phyloP scores from a whole-genome alignment of 2,797 vertebrate species.

The Spondyliosoma cantharus region DNA sequence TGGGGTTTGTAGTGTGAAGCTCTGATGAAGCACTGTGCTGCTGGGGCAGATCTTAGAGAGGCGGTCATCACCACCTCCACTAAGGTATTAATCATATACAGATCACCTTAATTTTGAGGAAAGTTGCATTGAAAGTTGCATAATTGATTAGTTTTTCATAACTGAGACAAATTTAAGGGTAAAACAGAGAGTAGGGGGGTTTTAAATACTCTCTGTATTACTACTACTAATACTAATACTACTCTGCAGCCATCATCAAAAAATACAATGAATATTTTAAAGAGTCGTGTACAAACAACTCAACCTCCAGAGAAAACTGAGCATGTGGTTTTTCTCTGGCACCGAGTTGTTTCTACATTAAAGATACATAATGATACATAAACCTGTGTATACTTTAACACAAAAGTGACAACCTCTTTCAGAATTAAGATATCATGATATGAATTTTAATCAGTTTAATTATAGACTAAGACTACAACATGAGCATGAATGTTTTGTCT shows the following conservation, averaged over 20 bases:
- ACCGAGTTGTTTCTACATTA: too few relatives aligned
- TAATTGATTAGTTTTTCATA: neutral
- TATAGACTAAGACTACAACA: neutral
- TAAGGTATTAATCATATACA: neutral
- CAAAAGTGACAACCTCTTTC: neutral
- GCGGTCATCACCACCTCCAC: neutral
- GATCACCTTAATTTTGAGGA: neutral
- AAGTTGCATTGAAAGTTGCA: neutral
- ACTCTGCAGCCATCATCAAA: neutral
- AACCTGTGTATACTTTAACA: neutral
- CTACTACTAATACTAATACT: too few relatives aligned
- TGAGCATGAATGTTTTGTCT: neutral
- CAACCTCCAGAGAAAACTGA: too few relatives aligned
- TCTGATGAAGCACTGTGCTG: neutral
- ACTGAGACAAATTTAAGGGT: neutral
- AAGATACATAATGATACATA: neutral
- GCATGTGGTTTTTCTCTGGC: too few relatives aligned
- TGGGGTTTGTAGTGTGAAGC: neutral
- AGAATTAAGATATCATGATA: neutral
- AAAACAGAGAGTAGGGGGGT: neutral
- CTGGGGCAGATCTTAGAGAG: neutral
- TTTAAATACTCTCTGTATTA: neutral
- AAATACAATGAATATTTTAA: neutral
- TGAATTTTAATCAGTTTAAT: neutral
- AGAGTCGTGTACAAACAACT: neutral